phyloP scores from a whole-genome alignment of 1,140 invertebrate genomes.

The Holotrichia oblita region DNA sequence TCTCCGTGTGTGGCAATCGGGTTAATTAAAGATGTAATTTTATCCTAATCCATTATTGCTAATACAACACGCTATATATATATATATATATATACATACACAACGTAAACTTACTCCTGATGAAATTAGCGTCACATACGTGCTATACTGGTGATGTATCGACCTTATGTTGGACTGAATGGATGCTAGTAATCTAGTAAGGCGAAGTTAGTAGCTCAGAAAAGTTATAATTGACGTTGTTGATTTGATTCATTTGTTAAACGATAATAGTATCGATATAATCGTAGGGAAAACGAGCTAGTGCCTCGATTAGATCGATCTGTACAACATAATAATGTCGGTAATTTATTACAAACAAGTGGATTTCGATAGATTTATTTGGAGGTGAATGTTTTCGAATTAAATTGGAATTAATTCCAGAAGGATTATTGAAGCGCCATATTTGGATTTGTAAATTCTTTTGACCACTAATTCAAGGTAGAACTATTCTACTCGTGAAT shows the following conservation, averaged over 20 bases:
- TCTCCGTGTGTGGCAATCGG: not conserved
- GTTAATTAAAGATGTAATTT: conserved; percentile 11
- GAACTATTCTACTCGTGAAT: no score
- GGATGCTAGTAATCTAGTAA: not conserved
- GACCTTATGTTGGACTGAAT: not conserved
- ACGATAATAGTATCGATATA: not conserved
- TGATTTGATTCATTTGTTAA: not conserved
- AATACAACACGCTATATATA: not conserved
- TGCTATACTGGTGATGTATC: not conserved
- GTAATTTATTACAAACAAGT: not conserved
- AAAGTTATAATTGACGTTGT: not conserved
- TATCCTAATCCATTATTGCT: not conserved
- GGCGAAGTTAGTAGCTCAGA: not conserved
- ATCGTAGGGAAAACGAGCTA: not conserved
- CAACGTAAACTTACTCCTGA: not conserved
- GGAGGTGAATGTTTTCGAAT: no score
- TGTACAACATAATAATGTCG: not conserved
- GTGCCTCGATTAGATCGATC: not conserved
- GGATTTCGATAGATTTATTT: not conserved
- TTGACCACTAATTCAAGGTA: no score
- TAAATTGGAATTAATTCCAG: no score
- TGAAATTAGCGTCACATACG: not conserved
- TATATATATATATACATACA: no score
- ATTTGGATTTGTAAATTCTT: no score
- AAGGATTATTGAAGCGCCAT: no score